Base-by-base conservation (phyloP, 2,113 vertebrate species). In the Sus scrofa region DNA sequence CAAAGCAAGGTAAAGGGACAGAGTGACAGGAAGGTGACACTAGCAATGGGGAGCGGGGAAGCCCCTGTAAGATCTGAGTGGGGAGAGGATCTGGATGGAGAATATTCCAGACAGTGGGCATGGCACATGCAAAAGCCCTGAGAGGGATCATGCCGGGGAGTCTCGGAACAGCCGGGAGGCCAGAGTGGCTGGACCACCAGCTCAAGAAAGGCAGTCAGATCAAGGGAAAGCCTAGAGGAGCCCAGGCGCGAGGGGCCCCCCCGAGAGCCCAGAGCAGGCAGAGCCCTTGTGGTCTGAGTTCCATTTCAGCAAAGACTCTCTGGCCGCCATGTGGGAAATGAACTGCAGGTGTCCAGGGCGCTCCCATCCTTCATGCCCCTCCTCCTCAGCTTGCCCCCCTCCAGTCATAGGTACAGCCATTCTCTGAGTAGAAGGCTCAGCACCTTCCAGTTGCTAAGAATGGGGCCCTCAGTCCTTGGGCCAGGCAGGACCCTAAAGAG, bases 221-320 rank as follows among this genome's bases (percentile, higher is more conserved):
- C 32, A 22, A 1, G 0, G 6, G 54, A 18, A 56, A 34, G 6
- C 13, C 32, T 3, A 27, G 60, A 60, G 8, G 39, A 14, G 3
- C 14, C 34, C 3, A 9, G 68, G 9, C 1, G 15, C 14, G 58
- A 32, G 85, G 67, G 22, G 15, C 19, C 22, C 1, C 22, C 1
- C 0, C 0, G 0, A 44, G 39, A 26, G n/a, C 39, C 26, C 27
- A 22, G 30, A 56, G 86, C 39, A 8, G 87, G 86, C n/a, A 10
- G 87, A 30, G 24, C 2, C 6, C 13, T 1, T 34, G n/a, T 34
- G 34, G 39, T 62, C 79, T 16, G 39, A 62, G 70, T 34, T n/a
- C 34, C 30, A 7, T 34, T 20, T 30, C 19, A 8, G 22, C 18
- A 34, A 24, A 32, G 56, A 34, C 27, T 30, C 44, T 56, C n/a